phyloP scores from a whole-genome alignment of 1,140 invertebrate genomes.

The Diabrotica virgifera region DNA sequence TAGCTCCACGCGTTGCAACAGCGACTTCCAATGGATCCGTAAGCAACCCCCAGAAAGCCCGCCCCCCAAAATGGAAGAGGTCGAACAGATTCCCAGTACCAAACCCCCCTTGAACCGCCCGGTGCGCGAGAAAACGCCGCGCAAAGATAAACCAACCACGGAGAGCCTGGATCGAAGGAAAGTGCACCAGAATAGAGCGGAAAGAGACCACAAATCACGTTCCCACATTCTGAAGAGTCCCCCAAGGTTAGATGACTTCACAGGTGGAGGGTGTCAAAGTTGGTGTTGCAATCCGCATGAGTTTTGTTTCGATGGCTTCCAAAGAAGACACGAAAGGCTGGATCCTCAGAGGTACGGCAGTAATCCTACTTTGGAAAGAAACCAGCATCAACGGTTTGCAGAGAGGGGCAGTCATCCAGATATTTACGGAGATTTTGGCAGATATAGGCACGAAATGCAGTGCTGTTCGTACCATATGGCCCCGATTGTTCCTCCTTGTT shows the following conservation, averaged over 20 bases:
- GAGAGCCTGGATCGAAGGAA: conserved; percentile 54
- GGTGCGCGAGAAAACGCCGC: conserved; percentile 37
- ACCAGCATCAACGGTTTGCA: conserved; percentile 28
- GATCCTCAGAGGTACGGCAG: conserved; percentile 50
- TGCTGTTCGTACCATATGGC: conserved; percentile 45
- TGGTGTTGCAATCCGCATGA: conserved; percentile 47
- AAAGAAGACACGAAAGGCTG: conserved; percentile 47
- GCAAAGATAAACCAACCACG: conserved; percentile 45
- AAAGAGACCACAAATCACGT: conserved; percentile 56
- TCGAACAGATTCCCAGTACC: conserved; percentile 35
- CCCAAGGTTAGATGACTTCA: conserved; percentile 45
- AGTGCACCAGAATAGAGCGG: conserved; percentile 49
- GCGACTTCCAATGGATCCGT: conserved; percentile 59
- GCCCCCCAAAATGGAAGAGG: conserved; percentile 40
- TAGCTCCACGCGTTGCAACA: conserved; percentile 55
- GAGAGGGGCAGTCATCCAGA: conserved; percentile 46
- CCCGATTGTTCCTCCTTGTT: conserved; percentile 45
- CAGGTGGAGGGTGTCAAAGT: conserved; percentile 47
- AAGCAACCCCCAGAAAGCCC: conserved; percentile 37
- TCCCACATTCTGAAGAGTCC: conserved; percentile 51
- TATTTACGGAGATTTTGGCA: conserved; percentile 39
- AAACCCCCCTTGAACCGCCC: conserved; percentile 45
- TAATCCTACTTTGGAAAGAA: conserved; percentile 46
- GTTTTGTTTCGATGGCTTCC: conserved; percentile 44
- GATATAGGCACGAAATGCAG: conserved; percentile 38